Conservation (phyloP, 1,140 invertebrate species). For the Arion vulgaris region DNA sequence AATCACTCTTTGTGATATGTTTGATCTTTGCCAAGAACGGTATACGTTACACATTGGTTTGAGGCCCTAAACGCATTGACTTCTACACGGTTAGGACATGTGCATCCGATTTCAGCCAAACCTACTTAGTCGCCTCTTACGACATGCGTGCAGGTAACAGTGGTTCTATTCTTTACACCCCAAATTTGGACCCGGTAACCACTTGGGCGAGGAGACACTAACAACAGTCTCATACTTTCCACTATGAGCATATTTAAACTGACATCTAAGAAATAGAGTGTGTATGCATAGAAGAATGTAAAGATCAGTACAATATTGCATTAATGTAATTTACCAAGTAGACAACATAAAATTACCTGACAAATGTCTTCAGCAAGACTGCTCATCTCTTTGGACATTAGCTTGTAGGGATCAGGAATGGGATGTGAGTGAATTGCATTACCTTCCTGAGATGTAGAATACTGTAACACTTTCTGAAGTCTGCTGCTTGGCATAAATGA, state of each 20-base stretch:
- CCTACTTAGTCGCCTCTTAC: no score
- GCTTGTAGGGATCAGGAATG: constrained; percentile 84
- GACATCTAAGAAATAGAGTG: neutral
- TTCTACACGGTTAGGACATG: no score
- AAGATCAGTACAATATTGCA: neutral
- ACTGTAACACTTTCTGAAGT: neutral
- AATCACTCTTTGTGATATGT: no score
- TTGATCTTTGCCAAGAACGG: no score
- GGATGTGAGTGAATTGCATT: neutral
- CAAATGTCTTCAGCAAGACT: constrained; percentile 45
- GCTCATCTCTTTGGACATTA: constrained; percentile 87
- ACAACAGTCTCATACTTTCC: neutral
- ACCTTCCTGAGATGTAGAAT: constrained; percentile 20
- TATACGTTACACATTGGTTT: no score
- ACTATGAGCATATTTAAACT: constrained; percentile 3
- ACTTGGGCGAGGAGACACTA: neutral
- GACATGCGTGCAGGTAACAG: no score
- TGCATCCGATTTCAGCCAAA: no score
- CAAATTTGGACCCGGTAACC: no score
- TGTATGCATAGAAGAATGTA: neutral
- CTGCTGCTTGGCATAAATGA: neutral
- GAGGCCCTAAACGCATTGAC: no score
- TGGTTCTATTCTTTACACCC: no score
- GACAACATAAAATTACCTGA: constrained; percentile 45
- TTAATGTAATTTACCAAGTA: neutral